Base-by-base conservation (phyloP, 2,888 invertebrate species). In the Schizotus pectinicornis region DNA sequence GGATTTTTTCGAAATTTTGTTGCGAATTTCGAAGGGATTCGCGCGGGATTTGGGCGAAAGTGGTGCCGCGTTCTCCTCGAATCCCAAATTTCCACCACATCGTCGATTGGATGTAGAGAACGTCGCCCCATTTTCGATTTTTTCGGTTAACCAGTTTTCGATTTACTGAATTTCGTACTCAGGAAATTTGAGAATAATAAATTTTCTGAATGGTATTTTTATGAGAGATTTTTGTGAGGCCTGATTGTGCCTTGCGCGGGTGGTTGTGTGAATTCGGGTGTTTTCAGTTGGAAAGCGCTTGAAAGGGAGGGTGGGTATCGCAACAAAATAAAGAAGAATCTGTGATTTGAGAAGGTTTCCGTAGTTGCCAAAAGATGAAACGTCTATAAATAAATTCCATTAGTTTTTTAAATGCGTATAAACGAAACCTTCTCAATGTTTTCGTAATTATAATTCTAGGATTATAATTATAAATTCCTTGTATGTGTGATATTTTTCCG, bases 291-390 rank as follows among this genome's bases (percentile, higher is more conserved):
- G 59, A 55, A 50, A 59, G 55, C 33, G 56, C 56, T 60, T 54
- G 60, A 56, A 56, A 51, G 47, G 48, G 30, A 59, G 55, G 57
- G 53, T 59, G 67, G 67, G 63, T 63, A 59, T 63, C 41, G 64
- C 60, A 59, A 64, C 59, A 66, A 69, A 72, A 72, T 66, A 73
- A 74, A 70, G 66, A 75, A 75, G 73, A 77, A 79, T 77, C 81
- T 81, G 81, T 81, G 81, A 81, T 81, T 81, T 80, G 81, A 76
- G 79, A 78, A 77, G 78, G 80, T 77, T 80, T 80, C 67, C 52
- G 55, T 65, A 66, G 76, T 76, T 77, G 77, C 78, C 77, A 78
- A 78, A 77, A 74, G 65, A 49, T 14, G 9, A 59, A 31, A 49
- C 30, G 45, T 9, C 36, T 43, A 49, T 52, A 46, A 55, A n/a